Conservation (phyloP, 2,797 vertebrate species). For the Pangasius macronema region DNA sequence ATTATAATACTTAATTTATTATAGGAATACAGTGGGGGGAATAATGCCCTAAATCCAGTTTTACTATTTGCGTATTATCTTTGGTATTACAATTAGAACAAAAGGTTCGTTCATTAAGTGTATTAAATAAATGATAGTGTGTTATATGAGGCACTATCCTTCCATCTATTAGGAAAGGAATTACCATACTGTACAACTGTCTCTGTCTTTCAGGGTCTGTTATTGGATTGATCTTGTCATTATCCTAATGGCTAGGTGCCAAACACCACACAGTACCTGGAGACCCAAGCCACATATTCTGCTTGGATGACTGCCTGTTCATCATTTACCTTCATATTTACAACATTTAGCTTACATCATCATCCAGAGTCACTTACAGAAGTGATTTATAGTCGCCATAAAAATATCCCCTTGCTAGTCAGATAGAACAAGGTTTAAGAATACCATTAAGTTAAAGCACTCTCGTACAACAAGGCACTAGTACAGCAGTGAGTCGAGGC, state of each 20-base stretch:
- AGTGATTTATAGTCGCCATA: neutral
- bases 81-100: neutral
- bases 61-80: neutral
- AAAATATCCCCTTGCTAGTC: neutral
- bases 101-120: neutral
- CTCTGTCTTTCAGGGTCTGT: neutral
- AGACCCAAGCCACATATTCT: neutral
- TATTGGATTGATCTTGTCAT: neutral
- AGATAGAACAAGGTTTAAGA: neutral
- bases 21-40: neutral
- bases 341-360: neutral
- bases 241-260: neutral
- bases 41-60: neutral
- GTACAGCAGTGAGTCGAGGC: neutral
- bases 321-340: neutral
- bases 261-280: neutral
- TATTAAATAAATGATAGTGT: neutral
- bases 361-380: neutral
- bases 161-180: neutral
- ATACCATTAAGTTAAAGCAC: neutral
- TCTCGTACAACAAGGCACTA: neutral
- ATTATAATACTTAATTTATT: neutral
- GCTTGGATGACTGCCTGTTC: neutral
- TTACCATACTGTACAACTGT: neutral
- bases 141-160: neutral